phyloP scores from a whole-genome alignment of 1,140 invertebrate genomes.

The Nephotettix cincticeps region DNA sequence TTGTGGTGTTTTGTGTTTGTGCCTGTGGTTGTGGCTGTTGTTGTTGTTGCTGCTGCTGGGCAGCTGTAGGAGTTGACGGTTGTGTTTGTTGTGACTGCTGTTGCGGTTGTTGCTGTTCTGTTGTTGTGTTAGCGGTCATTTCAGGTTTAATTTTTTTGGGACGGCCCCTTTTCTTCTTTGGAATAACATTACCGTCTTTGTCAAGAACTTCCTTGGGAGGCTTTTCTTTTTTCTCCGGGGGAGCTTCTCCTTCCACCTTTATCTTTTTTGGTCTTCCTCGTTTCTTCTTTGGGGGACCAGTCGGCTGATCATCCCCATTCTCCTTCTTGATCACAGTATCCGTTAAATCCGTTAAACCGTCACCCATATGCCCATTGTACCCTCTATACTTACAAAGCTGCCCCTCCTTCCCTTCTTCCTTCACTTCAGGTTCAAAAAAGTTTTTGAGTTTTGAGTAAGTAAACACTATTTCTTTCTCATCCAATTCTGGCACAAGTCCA shows the following conservation, averaged over 20 bases:
- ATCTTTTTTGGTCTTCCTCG: conserved; percentile 85
- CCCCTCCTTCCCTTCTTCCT: conserved; percentile 45
- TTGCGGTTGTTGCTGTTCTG: not conserved
- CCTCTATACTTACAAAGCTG: conserved; percentile 24
- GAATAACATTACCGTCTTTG: conserved; percentile 47
- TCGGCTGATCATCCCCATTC: conserved; percentile 51
- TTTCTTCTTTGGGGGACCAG: conserved; percentile 78
- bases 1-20: not conserved
- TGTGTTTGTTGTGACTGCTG: not conserved
- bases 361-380: conserved; percentile 32
- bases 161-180: conserved; percentile 80
- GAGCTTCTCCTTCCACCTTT: conserved; percentile 62
- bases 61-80: not conserved
- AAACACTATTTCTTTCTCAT: conserved; percentile 92
- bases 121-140: conserved; percentile 12
- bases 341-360: conserved; percentile 49
- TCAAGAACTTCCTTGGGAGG: conserved; percentile 30
- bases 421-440: conserved; percentile 43
- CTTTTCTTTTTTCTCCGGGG: conserved; percentile 51
- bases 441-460: conserved; percentile 69
- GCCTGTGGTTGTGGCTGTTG: not conserved
- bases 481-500: conserved; percentile 80
- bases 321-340: conserved; percentile 49
- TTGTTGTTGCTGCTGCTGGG: not conserved
- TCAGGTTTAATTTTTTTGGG: conserved; percentile 78